Conservation (phyloP, 2,113 vertebrate genomes). For the Origma solitaria region DNA sequence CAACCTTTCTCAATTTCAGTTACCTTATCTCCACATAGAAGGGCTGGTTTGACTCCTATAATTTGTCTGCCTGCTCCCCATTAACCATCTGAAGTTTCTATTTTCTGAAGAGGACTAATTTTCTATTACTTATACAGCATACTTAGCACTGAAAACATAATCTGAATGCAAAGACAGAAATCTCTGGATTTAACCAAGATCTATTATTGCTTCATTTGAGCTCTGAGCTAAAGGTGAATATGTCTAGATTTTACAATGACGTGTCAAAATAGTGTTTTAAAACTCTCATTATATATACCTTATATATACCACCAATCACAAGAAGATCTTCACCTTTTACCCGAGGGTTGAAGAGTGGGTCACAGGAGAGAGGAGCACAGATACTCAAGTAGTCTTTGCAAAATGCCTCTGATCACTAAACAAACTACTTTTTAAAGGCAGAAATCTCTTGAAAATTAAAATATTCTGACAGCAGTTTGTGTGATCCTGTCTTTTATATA, state of each 20-base stretch:
- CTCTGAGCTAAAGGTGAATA: not conserved
- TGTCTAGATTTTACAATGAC: not conserved
- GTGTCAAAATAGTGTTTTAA: not conserved
- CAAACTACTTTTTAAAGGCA: not conserved
- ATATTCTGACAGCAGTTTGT: not conserved
- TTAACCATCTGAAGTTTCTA: not conserved
- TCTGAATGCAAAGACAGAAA: not conserved
- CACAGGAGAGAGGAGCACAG: not conserved
- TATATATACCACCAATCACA: not conserved
- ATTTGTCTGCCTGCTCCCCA: not conserved
- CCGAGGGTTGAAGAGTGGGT: not conserved
- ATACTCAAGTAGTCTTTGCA: not conserved
- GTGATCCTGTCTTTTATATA: not conserved
- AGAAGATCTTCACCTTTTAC: constrained; percentile 3
- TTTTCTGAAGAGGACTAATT: not conserved
- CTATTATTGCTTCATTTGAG: not conserved
- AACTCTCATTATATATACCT: not conserved
- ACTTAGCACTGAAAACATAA: not conserved
- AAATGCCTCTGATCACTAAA: not conserved
- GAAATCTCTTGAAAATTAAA: not conserved
- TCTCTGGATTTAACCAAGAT: not conserved
- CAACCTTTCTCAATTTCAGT: not conserved
- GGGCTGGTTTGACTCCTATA: not conserved
- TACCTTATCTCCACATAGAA: not conserved
- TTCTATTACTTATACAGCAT: not conserved